phyloP scores from a whole-genome alignment of 2,797 vertebrate genomes.

The Myotis daubentonii region DNA sequence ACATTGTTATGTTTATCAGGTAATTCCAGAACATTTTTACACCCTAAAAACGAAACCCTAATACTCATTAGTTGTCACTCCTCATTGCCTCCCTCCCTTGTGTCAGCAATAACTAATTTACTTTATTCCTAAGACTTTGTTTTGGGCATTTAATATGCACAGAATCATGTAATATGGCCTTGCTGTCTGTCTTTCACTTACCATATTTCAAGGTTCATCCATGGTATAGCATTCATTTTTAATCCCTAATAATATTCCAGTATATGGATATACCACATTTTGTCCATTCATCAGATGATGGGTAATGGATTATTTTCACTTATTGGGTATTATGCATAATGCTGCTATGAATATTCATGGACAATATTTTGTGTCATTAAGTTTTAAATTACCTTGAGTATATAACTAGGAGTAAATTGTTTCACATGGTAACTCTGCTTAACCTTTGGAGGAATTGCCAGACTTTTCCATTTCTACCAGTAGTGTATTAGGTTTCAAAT shows the following conservation, averaged over 20 bases:
- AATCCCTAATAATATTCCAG: background rate
- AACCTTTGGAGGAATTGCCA: constrained; percentile 26
- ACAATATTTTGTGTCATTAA: background rate
- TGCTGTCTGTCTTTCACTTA: background rate
- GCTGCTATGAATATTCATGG: background rate
- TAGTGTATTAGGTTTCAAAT: background rate
- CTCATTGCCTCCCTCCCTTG: background rate
- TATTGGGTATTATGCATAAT: background rate
- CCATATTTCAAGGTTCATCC: background rate
- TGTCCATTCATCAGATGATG: background rate
- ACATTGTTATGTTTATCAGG: background rate
- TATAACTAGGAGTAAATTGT: background rate
- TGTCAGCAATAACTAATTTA: background rate
- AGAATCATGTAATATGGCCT: background rate
- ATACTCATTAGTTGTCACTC: background rate
- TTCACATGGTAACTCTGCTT: background rate
- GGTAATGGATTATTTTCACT: background rate
- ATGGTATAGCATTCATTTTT: background rate
- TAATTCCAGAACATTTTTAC: constrained; percentile 10
- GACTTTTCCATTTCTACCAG: background rate
- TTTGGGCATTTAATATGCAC: background rate
- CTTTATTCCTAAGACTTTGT: background rate
- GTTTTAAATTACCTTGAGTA: constrained; percentile 2
- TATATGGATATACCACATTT: background rate
- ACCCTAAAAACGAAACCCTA: background rate